These are phyloP conservation scores for Tineola bisselliella DNA, from an alignment of 2,888 invertebrate species.

Conservation along the genomic window DNA sequence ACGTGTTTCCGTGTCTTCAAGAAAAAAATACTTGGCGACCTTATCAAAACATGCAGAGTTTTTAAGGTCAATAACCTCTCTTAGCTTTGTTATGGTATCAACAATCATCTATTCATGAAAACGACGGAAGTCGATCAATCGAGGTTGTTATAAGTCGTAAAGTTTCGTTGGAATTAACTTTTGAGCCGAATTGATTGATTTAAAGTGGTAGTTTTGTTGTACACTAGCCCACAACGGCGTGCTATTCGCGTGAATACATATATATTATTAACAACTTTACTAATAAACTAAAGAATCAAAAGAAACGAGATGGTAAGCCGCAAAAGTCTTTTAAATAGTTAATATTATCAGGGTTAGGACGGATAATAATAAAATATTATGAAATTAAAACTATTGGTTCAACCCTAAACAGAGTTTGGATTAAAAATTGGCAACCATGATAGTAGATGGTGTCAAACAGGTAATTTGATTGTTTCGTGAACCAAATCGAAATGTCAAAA, in stretches of 20 bases:
- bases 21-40: slow-evolving; percentile 48
- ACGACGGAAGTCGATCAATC: neutral
- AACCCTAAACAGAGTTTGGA: neutral
- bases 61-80: neutral
- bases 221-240: too few species aligned
- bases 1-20: slow-evolving; percentile 26
- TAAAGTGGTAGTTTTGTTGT: too few species aligned
- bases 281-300: too few species aligned
- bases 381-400: neutral
- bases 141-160: neutral
- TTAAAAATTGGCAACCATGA: neutral
- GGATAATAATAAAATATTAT: neutral
- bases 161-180: neutral
- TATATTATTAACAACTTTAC: too few species aligned
- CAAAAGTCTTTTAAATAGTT: too few species aligned
- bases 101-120: neutral
- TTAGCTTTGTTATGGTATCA: neutral
- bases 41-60: slow-evolving; percentile 46
- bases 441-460: slow-evolving; percentile 29
- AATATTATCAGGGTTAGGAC: too few species aligned
- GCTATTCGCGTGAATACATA: too few species aligned
- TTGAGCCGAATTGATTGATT: too few species aligned
- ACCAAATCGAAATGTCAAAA: slow-evolving; percentile 52
- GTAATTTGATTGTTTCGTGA: slow-evolving; percentile 57
- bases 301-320: too few species aligned